Conservation (phyloP, 1,140 invertebrate species). For the Propsilocerus akamusi region DNA sequence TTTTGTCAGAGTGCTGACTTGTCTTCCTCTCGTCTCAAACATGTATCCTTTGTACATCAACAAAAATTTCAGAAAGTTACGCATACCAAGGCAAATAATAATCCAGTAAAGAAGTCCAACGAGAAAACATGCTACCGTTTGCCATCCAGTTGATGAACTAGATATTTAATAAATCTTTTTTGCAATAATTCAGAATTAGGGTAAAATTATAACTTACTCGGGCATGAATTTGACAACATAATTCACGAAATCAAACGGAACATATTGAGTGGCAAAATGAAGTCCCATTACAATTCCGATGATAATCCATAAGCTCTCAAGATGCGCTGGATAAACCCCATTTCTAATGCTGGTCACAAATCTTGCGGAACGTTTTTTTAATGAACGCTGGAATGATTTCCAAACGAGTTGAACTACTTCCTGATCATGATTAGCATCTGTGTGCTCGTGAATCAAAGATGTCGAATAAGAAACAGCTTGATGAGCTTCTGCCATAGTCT, state of each 20-base stretch:
- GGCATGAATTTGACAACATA: conserved; percentile 40
- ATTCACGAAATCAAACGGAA: conserved; percentile 53
- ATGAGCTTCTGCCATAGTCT: conserved; percentile 91
- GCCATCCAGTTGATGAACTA: conserved; percentile 45
- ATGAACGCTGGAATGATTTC: conserved; percentile 80
- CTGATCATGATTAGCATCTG: conserved; percentile 90
- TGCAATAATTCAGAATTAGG: not conserved
- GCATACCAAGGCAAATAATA: conserved; percentile 54
- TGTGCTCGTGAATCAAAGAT: conserved; percentile 90
- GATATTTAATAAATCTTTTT: no score
- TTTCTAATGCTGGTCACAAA: conserved; percentile 91
- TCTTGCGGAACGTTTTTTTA: conserved; percentile 76
- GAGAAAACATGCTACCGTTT: conserved; percentile 50
- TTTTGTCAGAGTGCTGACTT: conserved; percentile 53
- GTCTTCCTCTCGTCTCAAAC: conserved; percentile 70
- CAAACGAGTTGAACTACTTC: conserved; percentile 83
- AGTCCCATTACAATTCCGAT: conserved; percentile 53
- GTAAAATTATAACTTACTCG: conserved; percentile 26
- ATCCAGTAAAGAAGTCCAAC: conserved; percentile 63
- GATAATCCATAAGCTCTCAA: conserved; percentile 67
- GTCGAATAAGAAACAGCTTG: conserved; percentile 96
- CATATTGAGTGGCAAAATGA: conserved; percentile 60
- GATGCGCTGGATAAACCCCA: conserved; percentile 86
- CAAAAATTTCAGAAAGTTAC: conserved; percentile 71
- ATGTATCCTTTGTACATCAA: conserved; percentile 98